Evolutionary conservation across 2,888 invertebrate species (phyloP), one percentile per base, ranked within the genome.

Genomic region (Cyclophora albipunctata): DNA sequence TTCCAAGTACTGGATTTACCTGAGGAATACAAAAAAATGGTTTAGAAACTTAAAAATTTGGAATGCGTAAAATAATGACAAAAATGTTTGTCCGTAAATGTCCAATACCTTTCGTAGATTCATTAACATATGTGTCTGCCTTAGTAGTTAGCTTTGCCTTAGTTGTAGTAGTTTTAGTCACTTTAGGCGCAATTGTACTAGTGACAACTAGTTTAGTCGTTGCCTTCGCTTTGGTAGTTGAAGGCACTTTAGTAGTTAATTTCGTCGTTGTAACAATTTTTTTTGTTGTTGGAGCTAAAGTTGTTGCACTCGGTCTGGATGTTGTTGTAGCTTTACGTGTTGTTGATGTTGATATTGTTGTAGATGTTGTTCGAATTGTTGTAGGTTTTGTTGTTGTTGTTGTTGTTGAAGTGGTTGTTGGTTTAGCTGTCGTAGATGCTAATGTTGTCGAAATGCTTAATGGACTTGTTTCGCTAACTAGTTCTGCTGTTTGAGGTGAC

Each of bases 401-500:
- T 5, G 57, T 54, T 3, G 52, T 50, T 42, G 49, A 45, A 33
- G 55, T 54, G 20, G 59, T 57, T 34, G 57, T 51, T 43, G 58
- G 50, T 3, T 47, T 46, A 3, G 53, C 46, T n/a, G 56, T 51
- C 33, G 57, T 54, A 6, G 58, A 55, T 4, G 61, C 53, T n/a
- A 45, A 55, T 44, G 57, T 59, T 37, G 58, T 47, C 47, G 57
- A 57, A 45, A 54, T 46, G 34, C 50, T 52, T 3, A 37, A 48
- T n/a, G 52, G 47, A 33, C 63, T 51, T 41, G 67, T 64, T 48
- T 66, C 63, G 2, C 69, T 69, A 33, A 80, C 62, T 34, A 74
- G 62, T 57, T 76, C 78, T 49, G 76, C 69, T 1, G 75, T 78
- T 57, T 73, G 75, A 2, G 77, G 76, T 35, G 53, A 51, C 4